phyloP scores from a whole-genome alignment of 1,140 invertebrate species.

The Drosophila ogumai region DNA sequence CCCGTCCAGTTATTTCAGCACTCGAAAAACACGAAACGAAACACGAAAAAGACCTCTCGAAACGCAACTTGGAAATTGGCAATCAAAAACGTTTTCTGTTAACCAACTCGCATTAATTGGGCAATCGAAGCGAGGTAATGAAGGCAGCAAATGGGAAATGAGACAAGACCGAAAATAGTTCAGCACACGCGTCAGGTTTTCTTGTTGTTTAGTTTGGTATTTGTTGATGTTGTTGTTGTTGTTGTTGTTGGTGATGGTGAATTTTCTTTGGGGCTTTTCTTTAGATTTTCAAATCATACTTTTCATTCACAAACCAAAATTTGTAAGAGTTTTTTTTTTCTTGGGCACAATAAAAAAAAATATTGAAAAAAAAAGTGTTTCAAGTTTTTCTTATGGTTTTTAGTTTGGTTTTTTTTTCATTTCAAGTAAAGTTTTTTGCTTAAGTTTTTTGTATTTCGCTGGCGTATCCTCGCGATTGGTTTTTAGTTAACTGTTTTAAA shows the following conservation, averaged over 20 bases:
- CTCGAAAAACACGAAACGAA: slow-evolving; percentile 28
- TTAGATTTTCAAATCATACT: not conserved
- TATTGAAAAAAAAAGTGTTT: slow-evolving; percentile 30
- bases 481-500: not conserved
- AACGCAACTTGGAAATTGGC: slow-evolving; percentile 53
- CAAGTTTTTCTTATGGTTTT: not conserved
- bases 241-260: slow-evolving; percentile 12
- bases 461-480: slow-evolving; percentile 16
- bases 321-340: not conserved
- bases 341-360: slow-evolving; percentile 35
- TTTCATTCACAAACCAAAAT: slow-evolving; percentile 21
- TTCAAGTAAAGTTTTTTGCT: not conserved
- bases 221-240: slow-evolving; percentile 10
- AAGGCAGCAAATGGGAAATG: slow-evolving; percentile 42
- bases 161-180: slow-evolving; percentile 45
- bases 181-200: slow-evolving; percentile 56
- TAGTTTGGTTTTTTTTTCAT: not conserved
- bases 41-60: slow-evolving; percentile 30
- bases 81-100: slow-evolving; percentile 52
- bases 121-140: slow-evolving; percentile 34
- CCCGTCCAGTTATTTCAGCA: slow-evolving; percentile 28
- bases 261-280: slow-evolving; percentile 1
- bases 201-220: not conserved
- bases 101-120: slow-evolving; percentile 50
- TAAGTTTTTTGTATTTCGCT: slow-evolving; percentile 4